Base-by-base conservation (phyloP, 2,888 invertebrate species). In the Adineta ricciae region DNA sequence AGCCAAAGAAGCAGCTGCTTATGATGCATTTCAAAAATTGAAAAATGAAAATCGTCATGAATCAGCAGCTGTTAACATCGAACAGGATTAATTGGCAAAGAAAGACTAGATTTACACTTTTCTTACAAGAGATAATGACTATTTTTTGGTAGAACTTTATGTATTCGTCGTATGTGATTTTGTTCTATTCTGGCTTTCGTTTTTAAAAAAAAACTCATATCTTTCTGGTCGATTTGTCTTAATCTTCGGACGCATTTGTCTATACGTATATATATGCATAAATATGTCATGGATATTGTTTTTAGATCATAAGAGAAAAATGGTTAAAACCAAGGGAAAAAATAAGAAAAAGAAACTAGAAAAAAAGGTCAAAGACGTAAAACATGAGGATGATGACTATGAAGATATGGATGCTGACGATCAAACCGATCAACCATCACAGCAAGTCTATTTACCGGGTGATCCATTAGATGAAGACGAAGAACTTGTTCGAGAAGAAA, bases 401-500 rank as follows among this genome's bases (percentile, higher is more conserved):
- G 78, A 78, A 41, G 64, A 64, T 64, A 19, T 64, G 8, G 24
- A 9, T 41, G 78, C 46, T 8, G 46, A 14, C 38, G 24, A 38
- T 41, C 3, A 21, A 9, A 41, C 7, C 11, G 24, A n/a, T 27
- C 9, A 3, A 14, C 4, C 24, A 1, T 2, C 9, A 4, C 2
- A 21, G n/a, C 8, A 41, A 41, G 78, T 78, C 16, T 78, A 78
- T 41, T n/a, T 78, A 41, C 78, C 78, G n/a, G 78, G 78, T 78
- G 78, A 78, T 78, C 78, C 78, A 78, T 32, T 78, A 41, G 11
- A 78, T 78, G 78, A 78, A 83, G 84, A 85, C 38, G 84, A 85
- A 50, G 94, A 95, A 89, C 91, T 98, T 83, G 94, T 95, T 0
- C 96, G 94, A 88, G 97, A 99, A 90, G 94, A 95, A 89, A 94